A percentile compares a stretch with the other conserved stretches of the same genome.
phyloP scores from a whole-genome alignment of 37 sponge, comb jelly and placozoan genomes.

The Theonella swinhoei region DNA sequence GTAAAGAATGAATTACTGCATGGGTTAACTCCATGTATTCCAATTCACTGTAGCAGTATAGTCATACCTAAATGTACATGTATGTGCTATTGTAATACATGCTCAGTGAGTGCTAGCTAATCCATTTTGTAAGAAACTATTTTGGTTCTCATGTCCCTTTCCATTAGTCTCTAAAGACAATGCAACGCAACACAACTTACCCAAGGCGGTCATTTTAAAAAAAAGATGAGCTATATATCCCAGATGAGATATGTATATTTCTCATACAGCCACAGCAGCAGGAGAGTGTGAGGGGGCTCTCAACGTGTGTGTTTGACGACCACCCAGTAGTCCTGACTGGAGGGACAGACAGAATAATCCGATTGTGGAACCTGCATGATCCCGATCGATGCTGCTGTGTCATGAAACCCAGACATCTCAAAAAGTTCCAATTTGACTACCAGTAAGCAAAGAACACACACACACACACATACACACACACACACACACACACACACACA shows the following conservation, averaged over 20 bases:
- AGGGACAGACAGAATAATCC: slow-evolving; percentile 74
- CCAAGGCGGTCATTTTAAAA: too few species aligned
- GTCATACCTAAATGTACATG: background rate
- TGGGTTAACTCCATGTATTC: background rate
- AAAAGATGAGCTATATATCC: too few species aligned
- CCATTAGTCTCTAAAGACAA: too few species aligned
- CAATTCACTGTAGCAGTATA: background rate
- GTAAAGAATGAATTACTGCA: too few species aligned
- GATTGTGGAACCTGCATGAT: slow-evolving; percentile 77
- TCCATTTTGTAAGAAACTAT: too few species aligned
- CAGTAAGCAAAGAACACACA: slow-evolving; percentile 20
- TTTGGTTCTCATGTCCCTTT: too few species aligned
- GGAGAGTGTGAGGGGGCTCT: slow-evolving; percentile 54
- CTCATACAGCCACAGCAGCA: slow-evolving; percentile 46
- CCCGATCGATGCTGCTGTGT: slow-evolving; percentile 61
- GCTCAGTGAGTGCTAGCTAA: too few species aligned
- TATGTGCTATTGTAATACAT: too few species aligned
- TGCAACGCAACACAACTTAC: too few species aligned
- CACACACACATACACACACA: too few species aligned
- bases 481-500: too few species aligned
- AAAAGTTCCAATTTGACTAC: slow-evolving; percentile 35
- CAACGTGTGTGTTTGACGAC: slow-evolving; percentile 52
- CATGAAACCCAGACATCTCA: slow-evolving; percentile 26
- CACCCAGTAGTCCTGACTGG: slow-evolving; percentile 69
- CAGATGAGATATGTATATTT: too few species aligned